Base-by-base conservation (phyloP, 1,140 invertebrate species). In the Zaprionus camerounensis region DNA sequence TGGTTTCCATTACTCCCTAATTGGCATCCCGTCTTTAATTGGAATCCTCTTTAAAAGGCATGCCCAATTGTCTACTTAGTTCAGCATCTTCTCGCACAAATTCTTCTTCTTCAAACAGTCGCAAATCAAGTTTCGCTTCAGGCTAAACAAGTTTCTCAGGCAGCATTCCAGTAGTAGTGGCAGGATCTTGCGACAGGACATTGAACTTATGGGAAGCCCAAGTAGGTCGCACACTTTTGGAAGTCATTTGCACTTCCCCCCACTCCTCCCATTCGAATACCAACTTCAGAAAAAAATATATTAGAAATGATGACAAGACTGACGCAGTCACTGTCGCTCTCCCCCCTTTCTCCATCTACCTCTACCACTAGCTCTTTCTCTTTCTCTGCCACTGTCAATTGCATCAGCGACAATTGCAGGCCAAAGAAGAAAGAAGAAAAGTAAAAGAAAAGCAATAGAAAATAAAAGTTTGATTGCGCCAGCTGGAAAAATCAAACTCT, bases 181-280 rank as follows among this genome's bases (percentile, higher is more conserved):
- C 46, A 51, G 46, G 46, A 51, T 51, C 46, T 51, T 20, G 46
- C 46, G 22, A 51, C 46, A 51, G 46, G 73, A 79, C 73, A 79
- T 76, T 79, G 77, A 79, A 76, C 77, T 59, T 62, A 41, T 9
- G 5, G 9, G 44, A 34, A 34, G 31, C 31, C 26, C 31, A 79
- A 71, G 57, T 79, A 67, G 77, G 77, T 79, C 77, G 63, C 17
- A 38, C 46, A 13, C 6, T 12, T 12, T 57, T 20, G 51, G 20
- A 31, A 22, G 34, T n/a, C 56, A 51, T 11, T 34, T 38, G 1
- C 34, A 36, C 15, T 36, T 15, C 57, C 28, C 28, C 13, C 11
- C 24, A 13, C 28, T 26, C 20, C 1, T 11, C 11, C 5, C 9
- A 2, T 11, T 11, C 44, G 7, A 3, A 11, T 5, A 11, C 17